phyloP scores from a whole-genome alignment of 2,888 invertebrate species.

The Epinotia bilunana region DNA sequence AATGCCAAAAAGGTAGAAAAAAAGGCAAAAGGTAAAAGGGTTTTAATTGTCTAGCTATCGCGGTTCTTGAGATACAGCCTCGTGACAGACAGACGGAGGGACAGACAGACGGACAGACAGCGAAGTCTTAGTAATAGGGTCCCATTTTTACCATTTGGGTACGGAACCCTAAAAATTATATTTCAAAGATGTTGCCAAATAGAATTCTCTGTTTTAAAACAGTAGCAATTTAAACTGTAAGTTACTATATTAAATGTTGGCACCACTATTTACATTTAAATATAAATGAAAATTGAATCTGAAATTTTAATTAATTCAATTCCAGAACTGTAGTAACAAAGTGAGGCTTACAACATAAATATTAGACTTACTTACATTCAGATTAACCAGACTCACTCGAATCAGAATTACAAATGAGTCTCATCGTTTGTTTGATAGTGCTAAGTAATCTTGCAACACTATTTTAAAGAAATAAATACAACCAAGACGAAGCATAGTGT shows the following conservation, averaged over 20 bases:
- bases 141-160: no score
- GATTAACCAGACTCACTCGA: conserved; percentile 19
- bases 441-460: conserved; percentile 23
- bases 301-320: conserved; percentile 7
- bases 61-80: no score
- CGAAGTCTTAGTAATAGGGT: no score
- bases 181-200: neutral
- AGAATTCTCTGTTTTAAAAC: neutral
- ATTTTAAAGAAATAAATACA: conserved; percentile 37
- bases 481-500: neutral
- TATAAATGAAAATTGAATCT: conserved; percentile 4
- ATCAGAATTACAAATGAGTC: conserved; percentile 37
- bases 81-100: no score
- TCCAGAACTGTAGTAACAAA: neutral
- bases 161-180: no score
- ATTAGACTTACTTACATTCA: conserved; percentile 25
- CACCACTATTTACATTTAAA: neutral
- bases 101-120: no score
- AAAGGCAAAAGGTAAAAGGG: no score
- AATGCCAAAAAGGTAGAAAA: no score
- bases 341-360: conserved; percentile 26
- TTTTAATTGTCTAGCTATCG: no score
- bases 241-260: neutral
- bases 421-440: conserved; percentile 23
- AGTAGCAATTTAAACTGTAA: neutral